These are phyloP conservation scores for Torymus aiolomorphi DNA, from an alignment of 2,888 invertebrate genomes.

Conservation along the genomic window DNA sequence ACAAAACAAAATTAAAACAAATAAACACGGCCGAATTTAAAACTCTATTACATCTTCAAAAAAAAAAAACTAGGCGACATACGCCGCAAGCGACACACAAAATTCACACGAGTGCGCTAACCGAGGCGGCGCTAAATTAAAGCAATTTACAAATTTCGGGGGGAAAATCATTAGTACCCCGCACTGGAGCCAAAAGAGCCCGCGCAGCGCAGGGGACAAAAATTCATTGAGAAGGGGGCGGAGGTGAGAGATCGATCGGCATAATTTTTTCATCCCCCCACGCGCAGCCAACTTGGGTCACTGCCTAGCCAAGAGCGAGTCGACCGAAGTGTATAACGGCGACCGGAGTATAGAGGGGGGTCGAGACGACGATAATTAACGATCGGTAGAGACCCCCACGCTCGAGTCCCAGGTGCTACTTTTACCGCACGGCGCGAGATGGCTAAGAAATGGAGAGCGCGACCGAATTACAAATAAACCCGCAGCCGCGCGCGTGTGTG, in stretches of 20 bases:
- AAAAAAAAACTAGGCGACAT: no score
- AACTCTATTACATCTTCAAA: no score
- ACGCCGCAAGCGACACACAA: no score
- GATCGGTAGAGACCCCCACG: conserved; percentile 48
- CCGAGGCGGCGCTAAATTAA: conserved; percentile 18
- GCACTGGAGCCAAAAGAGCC: background rate
- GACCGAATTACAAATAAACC: conserved; percentile 49
- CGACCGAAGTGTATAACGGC: background rate
- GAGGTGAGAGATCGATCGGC: conserved; percentile 40
- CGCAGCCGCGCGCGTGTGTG: background rate
- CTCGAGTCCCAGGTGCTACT: conserved; percentile 71
- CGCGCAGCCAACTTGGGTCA: conserved; percentile 27
- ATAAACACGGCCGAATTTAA: no score
- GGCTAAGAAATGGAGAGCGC: conserved; percentile 47
- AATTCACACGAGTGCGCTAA: no score
- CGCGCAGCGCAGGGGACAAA: background rate
- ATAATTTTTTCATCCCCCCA: conserved; percentile 46
- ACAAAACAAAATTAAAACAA: no score
- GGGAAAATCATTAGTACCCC: conserved; percentile 23
- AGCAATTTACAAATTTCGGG: conserved; percentile 36
- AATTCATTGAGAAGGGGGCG: background rate
- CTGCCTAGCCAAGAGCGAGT: conserved; percentile 29
- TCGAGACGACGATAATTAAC: conserved; percentile 51
- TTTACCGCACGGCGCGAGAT: conserved; percentile 48
- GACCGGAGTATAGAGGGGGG: background rate